phyloP scores from a whole-genome alignment of 2,797 vertebrate genomes.

The Acanthis flammea region DNA sequence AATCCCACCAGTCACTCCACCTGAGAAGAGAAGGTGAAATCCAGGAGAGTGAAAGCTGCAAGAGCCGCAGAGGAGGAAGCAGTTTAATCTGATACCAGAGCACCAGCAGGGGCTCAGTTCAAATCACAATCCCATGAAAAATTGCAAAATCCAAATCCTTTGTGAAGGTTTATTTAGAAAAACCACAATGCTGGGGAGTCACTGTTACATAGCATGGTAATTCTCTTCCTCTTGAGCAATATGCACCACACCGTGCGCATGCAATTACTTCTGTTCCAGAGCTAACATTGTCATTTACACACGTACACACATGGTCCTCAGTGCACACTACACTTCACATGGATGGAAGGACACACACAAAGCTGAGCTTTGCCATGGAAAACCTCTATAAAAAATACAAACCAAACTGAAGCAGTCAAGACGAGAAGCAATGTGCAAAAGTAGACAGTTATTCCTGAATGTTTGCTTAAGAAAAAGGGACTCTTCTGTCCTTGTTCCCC shows the following conservation, averaged over 20 bases:
- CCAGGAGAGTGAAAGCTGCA: neutral
- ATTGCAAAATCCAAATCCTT: neutral
- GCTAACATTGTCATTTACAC: neutral
- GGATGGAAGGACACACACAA: neutral
- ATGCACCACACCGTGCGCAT: slow-evolving; percentile 47
- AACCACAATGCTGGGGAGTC: slow-evolving; percentile 30
- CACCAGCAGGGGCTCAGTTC: neutral
- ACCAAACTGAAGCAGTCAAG: slow-evolving; percentile 22
- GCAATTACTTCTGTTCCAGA: slow-evolving; percentile 28
- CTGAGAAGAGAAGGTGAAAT: neutral
- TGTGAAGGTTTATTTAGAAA: slow-evolving; percentile 69
- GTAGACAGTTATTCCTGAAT: slow-evolving; percentile 29
- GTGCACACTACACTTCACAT: neutral
- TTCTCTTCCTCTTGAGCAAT: slow-evolving; percentile 34
- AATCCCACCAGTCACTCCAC: accelerated
- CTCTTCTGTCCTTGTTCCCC: neutral
- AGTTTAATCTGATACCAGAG: neutral
- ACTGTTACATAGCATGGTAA: neutral
- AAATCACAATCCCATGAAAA: neutral
- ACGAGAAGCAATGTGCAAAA: slow-evolving; percentile 56
- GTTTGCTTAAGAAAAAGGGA: slow-evolving; percentile 13
- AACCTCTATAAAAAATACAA: slow-evolving; percentile 53
- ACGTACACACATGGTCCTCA: neutral
- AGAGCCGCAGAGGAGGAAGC: neutral
- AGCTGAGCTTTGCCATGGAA: slow-evolving; percentile 34